These are phyloP conservation scores for Sylvilagus floridanus DNA, from an alignment of 2,797 vertebrate genomes.

Conservation along the genomic window DNA sequence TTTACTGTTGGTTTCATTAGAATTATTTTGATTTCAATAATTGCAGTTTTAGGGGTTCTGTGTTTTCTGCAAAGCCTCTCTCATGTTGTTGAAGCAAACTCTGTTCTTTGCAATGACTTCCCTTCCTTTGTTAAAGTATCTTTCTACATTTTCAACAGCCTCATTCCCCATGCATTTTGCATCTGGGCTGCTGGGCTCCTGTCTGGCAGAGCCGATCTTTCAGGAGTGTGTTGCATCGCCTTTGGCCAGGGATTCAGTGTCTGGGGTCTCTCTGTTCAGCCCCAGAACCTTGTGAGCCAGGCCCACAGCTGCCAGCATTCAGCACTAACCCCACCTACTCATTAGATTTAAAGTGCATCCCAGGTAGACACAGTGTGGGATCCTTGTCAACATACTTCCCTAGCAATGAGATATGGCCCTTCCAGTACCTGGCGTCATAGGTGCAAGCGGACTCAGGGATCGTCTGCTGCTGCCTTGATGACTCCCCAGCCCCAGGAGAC, in stretches of 20 bases:
- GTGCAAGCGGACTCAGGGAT: background rate
- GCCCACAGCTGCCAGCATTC: too few relatives aligned
- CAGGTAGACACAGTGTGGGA: background rate
- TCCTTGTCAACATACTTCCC: background rate
- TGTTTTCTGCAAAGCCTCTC: background rate
- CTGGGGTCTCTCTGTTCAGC: background rate
- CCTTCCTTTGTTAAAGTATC: background rate
- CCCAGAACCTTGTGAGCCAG: background rate
- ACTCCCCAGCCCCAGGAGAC: background rate
- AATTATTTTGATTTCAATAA: background rate
- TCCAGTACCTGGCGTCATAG: too few relatives aligned
- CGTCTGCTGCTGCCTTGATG: background rate
- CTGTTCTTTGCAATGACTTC: background rate
- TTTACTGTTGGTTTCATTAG: background rate
- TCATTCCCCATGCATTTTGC: background rate
- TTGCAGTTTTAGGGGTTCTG: background rate
- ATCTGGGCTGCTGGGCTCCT: background rate
- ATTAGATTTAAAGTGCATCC: background rate
- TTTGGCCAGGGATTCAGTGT: accelerated
- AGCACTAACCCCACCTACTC: background rate
- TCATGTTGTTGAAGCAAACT: background rate
- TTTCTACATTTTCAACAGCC: background rate
- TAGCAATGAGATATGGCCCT: background rate
- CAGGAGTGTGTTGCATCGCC: background rate
- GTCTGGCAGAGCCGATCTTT: background rate